Conservation (phyloP, 2,888 invertebrate genomes). For the Hypomecis atomaria region DNA sequence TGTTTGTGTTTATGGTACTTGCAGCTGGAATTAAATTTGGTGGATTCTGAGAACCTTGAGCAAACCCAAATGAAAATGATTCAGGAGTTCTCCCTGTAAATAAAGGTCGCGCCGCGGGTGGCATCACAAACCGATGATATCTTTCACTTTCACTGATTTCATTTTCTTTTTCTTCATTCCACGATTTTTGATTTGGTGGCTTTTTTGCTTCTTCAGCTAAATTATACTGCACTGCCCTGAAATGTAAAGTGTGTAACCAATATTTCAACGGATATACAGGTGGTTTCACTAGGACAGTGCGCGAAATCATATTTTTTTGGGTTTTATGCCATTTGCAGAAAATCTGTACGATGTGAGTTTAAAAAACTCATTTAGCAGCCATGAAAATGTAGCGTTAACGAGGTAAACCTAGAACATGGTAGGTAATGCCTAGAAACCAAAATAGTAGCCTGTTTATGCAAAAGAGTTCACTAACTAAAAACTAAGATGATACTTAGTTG, state of each 20-base stretch:
- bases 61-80: slow-evolving; percentile 75
- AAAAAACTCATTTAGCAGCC: no score
- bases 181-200: slow-evolving; percentile 67
- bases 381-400: no score
- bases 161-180: slow-evolving; percentile 68
- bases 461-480: no score
- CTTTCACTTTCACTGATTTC: slow-evolving; percentile 59
- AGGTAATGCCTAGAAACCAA: no score
- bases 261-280: not conserved
- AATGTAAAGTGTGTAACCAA: slow-evolving; percentile 1
- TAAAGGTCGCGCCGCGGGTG: slow-evolving; percentile 59
- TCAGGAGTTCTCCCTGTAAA: slow-evolving; percentile 79
- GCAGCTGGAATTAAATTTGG: slow-evolving; percentile 65
- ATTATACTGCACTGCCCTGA: slow-evolving; percentile 77
- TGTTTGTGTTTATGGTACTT: slow-evolving; percentile 64
- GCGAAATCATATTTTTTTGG: no score
- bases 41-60: slow-evolving; percentile 56
- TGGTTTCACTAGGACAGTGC: no score
- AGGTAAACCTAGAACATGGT: no score
- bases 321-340: no score
- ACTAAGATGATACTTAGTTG: no score
- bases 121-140: slow-evolving; percentile 50
- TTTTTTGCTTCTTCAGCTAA: slow-evolving; percentile 78
- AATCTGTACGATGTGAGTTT: no score
- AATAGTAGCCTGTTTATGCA: no score